These are phyloP conservation scores for Coronaproctus castanopsis DNA, from an alignment of 2,888 invertebrate genomes.

Conservation along the genomic window DNA sequence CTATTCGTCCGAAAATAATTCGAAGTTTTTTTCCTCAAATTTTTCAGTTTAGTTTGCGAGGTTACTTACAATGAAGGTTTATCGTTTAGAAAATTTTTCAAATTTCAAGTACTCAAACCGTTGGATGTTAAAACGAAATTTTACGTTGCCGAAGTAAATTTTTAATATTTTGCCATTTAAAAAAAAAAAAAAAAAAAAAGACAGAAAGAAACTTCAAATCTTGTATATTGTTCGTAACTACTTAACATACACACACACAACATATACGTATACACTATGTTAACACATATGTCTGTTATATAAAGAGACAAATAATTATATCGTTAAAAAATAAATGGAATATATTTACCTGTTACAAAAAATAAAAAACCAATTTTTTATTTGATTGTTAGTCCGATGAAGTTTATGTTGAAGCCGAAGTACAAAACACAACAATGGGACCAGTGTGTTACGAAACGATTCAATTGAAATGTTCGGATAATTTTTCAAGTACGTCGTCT, in stretches of 20 bases:
- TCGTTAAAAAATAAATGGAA: no score
- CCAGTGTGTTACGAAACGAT: conserved; percentile 90
- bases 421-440: conserved; percentile 82
- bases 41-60: conserved; percentile 73
- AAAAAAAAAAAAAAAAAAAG: not conserved
- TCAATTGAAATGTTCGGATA: conserved; percentile 71
- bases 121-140: conserved; percentile 97
- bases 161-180: not conserved
- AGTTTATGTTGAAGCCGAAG: conserved; percentile 50
- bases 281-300: no score
- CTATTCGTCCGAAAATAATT: no score
- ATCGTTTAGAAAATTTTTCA: conserved; percentile 90
- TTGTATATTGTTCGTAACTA: not conserved
- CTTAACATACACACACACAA: no score
- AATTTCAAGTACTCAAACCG: conserved; percentile 93
- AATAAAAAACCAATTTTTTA: no score
- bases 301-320: no score
- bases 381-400: conserved; percentile 46
- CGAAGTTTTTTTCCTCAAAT: not conserved
- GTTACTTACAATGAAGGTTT: conserved; percentile 68
- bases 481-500: conserved; percentile 49
- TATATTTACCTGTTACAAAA: no score
- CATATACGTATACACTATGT: no score
- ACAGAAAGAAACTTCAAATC: not conserved
- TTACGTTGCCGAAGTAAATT: conserved; percentile 65